Conservation (phyloP, 2,888 invertebrate species). For the Melangyna quadrimaculata region DNA sequence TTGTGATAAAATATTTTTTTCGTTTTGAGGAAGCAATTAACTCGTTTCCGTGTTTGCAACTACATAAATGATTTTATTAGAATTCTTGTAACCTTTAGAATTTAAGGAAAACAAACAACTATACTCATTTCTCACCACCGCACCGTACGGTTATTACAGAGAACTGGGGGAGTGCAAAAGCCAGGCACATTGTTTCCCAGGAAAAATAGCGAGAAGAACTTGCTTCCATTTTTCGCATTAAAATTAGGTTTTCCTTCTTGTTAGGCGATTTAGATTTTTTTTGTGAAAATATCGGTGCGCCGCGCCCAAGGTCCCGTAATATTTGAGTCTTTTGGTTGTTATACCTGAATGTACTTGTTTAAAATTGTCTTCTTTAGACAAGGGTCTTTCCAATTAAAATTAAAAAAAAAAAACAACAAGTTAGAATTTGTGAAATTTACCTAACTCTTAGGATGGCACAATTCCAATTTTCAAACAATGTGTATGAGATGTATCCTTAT, state of each 20-base stretch:
- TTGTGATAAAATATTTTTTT: neutral
- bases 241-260: slow-evolving; percentile 23
- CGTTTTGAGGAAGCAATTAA: neutral
- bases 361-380: slow-evolving; percentile 1
- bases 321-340: neutral
- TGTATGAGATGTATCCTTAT: slow-evolving; percentile 9
- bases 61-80: neutral
- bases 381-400: neutral
- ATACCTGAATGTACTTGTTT: slow-evolving; percentile 11
- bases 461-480: slow-evolving; percentile 44
- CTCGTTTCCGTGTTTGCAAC: neutral
- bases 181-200: slow-evolving; percentile 40
- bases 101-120: neutral
- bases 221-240: neutral
- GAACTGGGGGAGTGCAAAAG: neutral
- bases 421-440: slow-evolving; percentile 52
- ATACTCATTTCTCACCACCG: neutral
- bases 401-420: neutral
- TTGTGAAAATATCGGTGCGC: slow-evolving; percentile 33
- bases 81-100: neutral
- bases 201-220: slow-evolving; percentile 15
- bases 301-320: slow-evolving; percentile 53
- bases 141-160: neutral
- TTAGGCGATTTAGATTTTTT: neutral
- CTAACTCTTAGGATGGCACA: slow-evolving; percentile 67